Evolutionary conservation across 2,888 invertebrate species (phyloP).

Genomic region (Gisinianus flammeolus): DNA sequence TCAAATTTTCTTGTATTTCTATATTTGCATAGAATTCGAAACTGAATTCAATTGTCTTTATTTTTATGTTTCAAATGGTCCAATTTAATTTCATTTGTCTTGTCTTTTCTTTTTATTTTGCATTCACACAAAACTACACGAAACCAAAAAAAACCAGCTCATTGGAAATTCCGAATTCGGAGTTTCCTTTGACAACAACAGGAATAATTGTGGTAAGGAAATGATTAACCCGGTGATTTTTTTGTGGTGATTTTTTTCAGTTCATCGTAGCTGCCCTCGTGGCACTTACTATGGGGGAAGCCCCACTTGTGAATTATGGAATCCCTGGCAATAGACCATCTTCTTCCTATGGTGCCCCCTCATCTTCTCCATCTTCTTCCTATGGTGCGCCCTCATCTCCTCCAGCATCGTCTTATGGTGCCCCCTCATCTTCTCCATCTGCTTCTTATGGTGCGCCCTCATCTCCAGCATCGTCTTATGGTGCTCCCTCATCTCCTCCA

Average conservation of each 20-base stretch:
- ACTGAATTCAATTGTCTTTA: not conserved
- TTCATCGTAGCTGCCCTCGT: constrained; percentile 37
- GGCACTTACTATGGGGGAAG: constrained; percentile 30
- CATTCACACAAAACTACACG: not conserved
- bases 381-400: not conserved
- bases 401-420: not conserved
- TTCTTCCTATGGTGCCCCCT: not conserved
- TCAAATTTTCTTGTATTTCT: not conserved
- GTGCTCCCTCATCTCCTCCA: not conserved
- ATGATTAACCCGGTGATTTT: not conserved
- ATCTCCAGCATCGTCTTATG: not conserved
- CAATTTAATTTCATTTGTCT: not conserved
- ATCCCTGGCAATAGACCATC: constrained; percentile 1
- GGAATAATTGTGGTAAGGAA: not conserved
- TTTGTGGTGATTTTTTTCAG: constrained; percentile 31
- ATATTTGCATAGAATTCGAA: not conserved
- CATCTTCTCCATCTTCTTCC: not conserved
- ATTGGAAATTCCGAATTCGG: no score
- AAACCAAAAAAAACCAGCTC: not conserved
- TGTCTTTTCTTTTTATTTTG: not conserved
- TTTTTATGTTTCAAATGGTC: not conserved
- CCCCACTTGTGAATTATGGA: constrained; percentile 29
- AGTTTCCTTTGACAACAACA: not conserved
- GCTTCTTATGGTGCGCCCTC: not conserved
- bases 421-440: no score